Percentiles rank a stretch among this genome's conserved stretches.
Conservation (phyloP, 2,797 vertebrate species). For the Amazonetta brasiliensis region DNA sequence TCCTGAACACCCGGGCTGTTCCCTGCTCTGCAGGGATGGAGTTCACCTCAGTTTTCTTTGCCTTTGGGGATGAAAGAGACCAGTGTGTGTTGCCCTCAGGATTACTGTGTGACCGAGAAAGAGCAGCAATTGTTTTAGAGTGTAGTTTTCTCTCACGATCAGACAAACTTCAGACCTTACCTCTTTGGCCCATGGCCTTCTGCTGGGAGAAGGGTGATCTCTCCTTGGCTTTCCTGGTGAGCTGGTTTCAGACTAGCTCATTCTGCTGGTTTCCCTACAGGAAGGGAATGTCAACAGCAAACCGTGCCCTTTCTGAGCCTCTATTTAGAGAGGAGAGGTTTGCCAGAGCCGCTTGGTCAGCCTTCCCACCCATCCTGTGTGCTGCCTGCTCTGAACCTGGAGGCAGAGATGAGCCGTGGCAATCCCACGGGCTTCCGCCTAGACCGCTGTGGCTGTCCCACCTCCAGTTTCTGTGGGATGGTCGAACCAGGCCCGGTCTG, state of each 20-base stretch:
- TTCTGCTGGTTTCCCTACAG: neutral
- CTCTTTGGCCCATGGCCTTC: neutral
- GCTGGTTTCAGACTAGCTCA: neutral
- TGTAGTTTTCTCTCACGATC: neutral
- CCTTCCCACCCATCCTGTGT: neutral
- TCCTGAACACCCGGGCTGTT: neutral
- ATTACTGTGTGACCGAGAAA: neutral
- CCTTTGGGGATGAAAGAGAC: neutral
- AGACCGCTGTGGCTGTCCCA: neutral
- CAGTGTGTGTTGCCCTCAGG: neutral
- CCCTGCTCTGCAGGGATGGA: neutral
- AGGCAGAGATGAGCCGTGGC: neutral
- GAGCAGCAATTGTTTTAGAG: neutral
- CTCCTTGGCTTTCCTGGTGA: neutral
- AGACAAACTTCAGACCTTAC: neutral
- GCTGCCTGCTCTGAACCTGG: neutral
- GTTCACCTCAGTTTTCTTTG: neutral
- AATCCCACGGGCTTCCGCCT: neutral
- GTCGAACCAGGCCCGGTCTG: neutral
- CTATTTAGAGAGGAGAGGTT: conserved; percentile 46
- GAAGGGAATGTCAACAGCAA: conserved; percentile 21
- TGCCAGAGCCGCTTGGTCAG: conserved; percentile 44
- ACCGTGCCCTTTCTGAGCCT: neutral
- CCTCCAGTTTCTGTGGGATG: conserved; percentile 12
- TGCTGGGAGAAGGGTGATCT: neutral